These are phyloP conservation scores for Drosophila acutilabella DNA, from an alignment of 2,888 invertebrate genomes.

Conservation along the genomic window DNA sequence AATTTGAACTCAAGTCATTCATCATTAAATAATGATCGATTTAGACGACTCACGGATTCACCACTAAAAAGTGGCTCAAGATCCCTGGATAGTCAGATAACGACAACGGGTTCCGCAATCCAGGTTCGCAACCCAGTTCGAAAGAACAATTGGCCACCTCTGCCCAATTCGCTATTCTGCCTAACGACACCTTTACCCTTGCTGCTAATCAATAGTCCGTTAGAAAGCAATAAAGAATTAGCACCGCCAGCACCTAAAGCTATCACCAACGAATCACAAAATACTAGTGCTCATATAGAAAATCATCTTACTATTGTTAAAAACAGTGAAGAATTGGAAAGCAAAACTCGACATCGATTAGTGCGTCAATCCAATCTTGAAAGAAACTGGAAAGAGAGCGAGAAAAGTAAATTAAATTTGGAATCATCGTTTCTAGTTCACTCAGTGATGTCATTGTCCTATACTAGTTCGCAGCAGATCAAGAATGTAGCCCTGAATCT, in stretches of 20 bases:
- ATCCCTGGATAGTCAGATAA: constrained; percentile 21
- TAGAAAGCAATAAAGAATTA: no score
- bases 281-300: not conserved
- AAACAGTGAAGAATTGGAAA: not conserved
- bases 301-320: not conserved
- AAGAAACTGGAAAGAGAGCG: not conserved
- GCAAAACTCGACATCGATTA: not conserved
- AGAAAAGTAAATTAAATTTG: no score
- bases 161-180: constrained; percentile 25
- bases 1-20: not conserved
- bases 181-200: constrained; percentile 16
- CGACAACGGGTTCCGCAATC: not conserved
- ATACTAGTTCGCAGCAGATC: constrained; percentile 22
- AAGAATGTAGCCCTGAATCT: constrained; percentile 3
- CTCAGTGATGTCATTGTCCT: constrained; percentile 45
- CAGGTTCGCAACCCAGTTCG: not conserved
- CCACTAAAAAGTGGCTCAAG: constrained; percentile 2
- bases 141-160: not conserved
- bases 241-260: no score
- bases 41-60: not conserved
- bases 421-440: not conserved
- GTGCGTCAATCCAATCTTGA: not conserved
- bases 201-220: constrained; percentile 16
- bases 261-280: not conserved
- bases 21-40: constrained; percentile 13